Percentiles rank a stretch among this genome's conserved stretches.
phyloP scores from a whole-genome alignment of 2,888 invertebrate genomes.

The Rutpela maculata region DNA sequence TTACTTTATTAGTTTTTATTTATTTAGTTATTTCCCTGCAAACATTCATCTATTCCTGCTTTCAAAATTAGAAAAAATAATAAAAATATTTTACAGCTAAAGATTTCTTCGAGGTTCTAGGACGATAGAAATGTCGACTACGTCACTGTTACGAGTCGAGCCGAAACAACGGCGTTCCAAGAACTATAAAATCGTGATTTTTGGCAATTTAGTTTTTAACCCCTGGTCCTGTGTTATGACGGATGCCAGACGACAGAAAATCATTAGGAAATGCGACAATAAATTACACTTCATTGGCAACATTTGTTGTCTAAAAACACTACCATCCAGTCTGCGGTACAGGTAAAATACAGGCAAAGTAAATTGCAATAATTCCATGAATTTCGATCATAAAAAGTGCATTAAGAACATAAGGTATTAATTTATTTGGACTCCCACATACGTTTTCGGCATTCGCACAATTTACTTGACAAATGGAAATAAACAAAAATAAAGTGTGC shows the following conservation, averaged over 20 bases:
- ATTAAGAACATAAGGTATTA: neutral
- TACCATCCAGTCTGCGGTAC: neutral
- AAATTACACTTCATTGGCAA: constrained; percentile 38
- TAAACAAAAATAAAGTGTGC: too few relatives aligned
- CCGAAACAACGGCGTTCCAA: constrained; percentile 22
- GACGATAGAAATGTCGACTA: neutral
- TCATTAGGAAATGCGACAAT: constrained; percentile 31
- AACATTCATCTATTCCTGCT: too few relatives aligned
- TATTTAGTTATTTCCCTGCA: too few relatives aligned
- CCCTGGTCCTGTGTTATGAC: constrained; percentile 32
- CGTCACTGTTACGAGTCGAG: constrained; percentile 16
- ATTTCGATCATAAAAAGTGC: neutral
- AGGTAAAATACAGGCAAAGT: neutral
- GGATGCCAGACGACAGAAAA: constrained; percentile 40
- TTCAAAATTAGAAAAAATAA: neutral
- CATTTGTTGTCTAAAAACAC: constrained; percentile 9
- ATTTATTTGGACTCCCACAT: neutral
- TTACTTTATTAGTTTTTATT: too few relatives aligned
- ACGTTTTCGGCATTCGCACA: neutral
- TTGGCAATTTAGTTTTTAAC: constrained; percentile 38
- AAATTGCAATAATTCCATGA: neutral
- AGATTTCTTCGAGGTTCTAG: neutral
- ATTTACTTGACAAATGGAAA: neutral
- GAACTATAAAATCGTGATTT: constrained; percentile 40
- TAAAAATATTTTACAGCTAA: neutral